Evolutionary conservation across 2,888 invertebrate species (phyloP), one percentile per base, ranked within the genome.

Genomic region (Hydrotaea cyrtoneurina): DNA sequence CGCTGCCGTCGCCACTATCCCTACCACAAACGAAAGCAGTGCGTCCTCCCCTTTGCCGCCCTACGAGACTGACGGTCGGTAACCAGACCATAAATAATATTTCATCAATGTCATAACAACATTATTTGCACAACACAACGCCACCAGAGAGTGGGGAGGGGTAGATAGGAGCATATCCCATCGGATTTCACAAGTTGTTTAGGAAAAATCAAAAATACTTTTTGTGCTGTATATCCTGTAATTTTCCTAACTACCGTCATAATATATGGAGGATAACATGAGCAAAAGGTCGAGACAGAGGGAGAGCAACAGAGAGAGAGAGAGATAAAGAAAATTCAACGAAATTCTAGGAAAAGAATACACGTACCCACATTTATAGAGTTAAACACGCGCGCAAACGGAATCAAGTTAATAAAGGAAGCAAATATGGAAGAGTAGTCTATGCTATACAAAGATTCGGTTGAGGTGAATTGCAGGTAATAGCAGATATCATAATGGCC

Each of bases 21-120:
- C 31, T 7, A 7, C 31, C 31, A 31, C 31, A 31, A 31, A 31
- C 7, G 31, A 31, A n/a, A 31, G 31, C 31, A 31, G 31, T 7
- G 7, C 31, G 3, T 53, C 17, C 7, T 1, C 53, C n/a, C 2
- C 50, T 43, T 43, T 13, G 21, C 23, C 23, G 15, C 7, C 59
- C 26, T 26, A 13, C 23, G 13, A 15, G 26, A 26, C n/a, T n/a
- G n/a, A n/a, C 11, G 17, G 26, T 59, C 55, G 23, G 59, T 13
- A 19, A n/a, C 2, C 2, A 59, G 13, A 13, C 13, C 46, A 69
- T 77, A 64, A 72, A 55, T 77, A 72, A 66, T 50, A 78, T 69
- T 69, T 78, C 31, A 59, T 74, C 78, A 82, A 82, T 77, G 81
- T 50, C 77, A 72, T 43, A 43, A 81, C 39, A 80, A 43, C 57